Conservation (phyloP, 2,888 invertebrate species). For the Macaria liturata region DNA sequence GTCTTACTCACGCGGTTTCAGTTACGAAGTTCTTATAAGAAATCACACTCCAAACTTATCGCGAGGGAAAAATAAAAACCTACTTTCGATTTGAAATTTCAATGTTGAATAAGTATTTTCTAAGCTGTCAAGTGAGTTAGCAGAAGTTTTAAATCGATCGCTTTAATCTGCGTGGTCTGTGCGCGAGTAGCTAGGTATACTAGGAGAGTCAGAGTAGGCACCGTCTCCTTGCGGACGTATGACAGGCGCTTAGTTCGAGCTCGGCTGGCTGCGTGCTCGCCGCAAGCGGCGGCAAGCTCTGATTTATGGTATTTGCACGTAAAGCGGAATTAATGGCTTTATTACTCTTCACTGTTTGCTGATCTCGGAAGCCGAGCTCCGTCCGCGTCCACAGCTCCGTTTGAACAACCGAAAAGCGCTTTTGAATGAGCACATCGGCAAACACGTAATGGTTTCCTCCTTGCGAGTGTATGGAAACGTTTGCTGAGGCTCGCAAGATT, state of each 20-base stretch:
- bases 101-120: constrained; percentile 26
- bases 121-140: constrained; percentile 27
- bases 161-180: constrained; percentile 57
- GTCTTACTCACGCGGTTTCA: constrained; percentile 10
- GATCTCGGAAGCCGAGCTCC: constrained; percentile 64
- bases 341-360: constrained; percentile 79
- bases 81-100: constrained; percentile 15
- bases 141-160: constrained; percentile 43
- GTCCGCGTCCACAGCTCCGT: constrained; percentile 57
- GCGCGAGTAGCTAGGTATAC: constrained; percentile 35
- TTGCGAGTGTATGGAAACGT: constrained; percentile 36
- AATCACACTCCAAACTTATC: constrained; percentile 5
- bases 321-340: constrained; percentile 82
- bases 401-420: constrained; percentile 59
- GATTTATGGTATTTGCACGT: constrained; percentile 82
- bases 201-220: neutral
- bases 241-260: constrained; percentile 72
- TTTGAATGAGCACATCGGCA: constrained; percentile 60
- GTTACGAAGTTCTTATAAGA: constrained; percentile 1
- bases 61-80: constrained; percentile 13
- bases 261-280: constrained; percentile 61
- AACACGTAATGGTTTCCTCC: constrained; percentile 54
- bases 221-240: constrained; percentile 58
- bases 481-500: constrained; percentile 27
- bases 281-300: constrained; percentile 71